Evolutionary conservation across 2,888 invertebrate genomes (phyloP).

Genomic region (Callyntrura sp.): DNA sequence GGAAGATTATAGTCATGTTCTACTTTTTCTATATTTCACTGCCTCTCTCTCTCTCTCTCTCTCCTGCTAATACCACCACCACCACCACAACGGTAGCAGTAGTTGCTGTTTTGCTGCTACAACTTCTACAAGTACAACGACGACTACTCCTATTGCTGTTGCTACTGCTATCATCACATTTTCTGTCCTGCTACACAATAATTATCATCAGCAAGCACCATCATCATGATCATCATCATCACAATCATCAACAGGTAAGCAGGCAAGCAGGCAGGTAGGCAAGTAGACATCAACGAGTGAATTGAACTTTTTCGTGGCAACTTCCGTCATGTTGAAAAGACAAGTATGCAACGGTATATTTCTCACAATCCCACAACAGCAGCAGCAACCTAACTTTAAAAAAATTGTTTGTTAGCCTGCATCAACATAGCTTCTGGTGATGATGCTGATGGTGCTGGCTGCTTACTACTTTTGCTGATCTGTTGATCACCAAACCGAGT

Average conservation of each 20-base stretch:
- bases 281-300: slow-evolving; percentile 78
- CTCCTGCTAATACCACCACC: background rate
- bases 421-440: slow-evolving; percentile 77
- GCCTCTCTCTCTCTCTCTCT: slow-evolving; percentile 4
- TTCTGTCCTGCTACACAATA: slow-evolving; percentile 28
- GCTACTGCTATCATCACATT: slow-evolving; percentile 32
- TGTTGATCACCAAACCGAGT: slow-evolving; percentile 50
- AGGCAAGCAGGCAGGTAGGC: slow-evolving; percentile 21
- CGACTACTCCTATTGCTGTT: background rate
- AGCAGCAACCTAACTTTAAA: slow-evolving; percentile 32
- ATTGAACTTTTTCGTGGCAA: slow-evolving; percentile 82
- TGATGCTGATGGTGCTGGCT: slow-evolving; percentile 52
- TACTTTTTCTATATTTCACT: slow-evolving; percentile 21
- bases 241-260: background rate
- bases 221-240: slow-evolving; percentile 59
- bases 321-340: slow-evolving; percentile 82
- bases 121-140: slow-evolving; percentile 11
- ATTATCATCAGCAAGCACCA: slow-evolving; percentile 31
- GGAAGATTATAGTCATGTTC: slow-evolving; percentile 48
- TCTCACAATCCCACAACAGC: slow-evolving; percentile 76
- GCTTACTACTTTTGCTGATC: slow-evolving; percentile 26
- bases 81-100: too few species aligned
- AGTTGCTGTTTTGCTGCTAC: background rate
- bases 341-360: slow-evolving; percentile 80
- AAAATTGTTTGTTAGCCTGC: slow-evolving; percentile 61